A percentile compares a stretch with the other conserved stretches of the same genome.
Conservation (phyloP, 64 coral and sea anemone species). For the Pocillopora verrucosa region DNA sequence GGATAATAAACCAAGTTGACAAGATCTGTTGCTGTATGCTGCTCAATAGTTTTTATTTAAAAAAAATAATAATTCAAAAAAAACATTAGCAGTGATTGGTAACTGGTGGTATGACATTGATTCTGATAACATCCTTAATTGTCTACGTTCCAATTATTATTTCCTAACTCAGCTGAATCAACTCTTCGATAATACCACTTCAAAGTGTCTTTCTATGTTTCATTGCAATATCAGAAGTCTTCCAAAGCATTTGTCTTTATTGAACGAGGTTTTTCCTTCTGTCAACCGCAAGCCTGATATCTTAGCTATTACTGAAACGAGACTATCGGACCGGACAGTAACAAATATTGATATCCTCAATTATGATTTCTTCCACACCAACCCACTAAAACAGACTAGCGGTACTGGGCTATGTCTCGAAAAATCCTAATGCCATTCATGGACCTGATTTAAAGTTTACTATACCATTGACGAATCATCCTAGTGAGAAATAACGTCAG, state of each 20-base stretch:
- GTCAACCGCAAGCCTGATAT: conserved; percentile 11
- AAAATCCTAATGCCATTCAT: conserved; percentile 7
- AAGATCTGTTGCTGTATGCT: too few species aligned
- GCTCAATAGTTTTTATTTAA: too few species aligned
- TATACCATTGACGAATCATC: conserved; percentile 15
- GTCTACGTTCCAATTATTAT: background rate
- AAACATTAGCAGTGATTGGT: too few species aligned
- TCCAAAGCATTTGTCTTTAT: background rate
- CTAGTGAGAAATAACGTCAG: background rate
- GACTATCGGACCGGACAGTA: background rate
- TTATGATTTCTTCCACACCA: conserved; percentile 14
- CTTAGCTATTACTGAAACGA: conserved; percentile 2
- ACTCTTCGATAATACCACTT: background rate
- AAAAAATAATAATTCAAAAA: too few species aligned
- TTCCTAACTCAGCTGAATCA: conserved; percentile 8
- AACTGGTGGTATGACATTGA: too few species aligned
- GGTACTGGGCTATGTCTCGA: background rate
- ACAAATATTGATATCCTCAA: background rate
- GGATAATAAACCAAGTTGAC: too few species aligned
- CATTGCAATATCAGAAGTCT: conserved; percentile 22
- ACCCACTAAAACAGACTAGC: background rate
- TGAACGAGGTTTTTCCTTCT: background rate
- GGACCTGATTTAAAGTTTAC: conserved; percentile 9
- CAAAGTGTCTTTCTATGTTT: conserved; percentile 20
- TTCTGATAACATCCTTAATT: conserved; percentile 14